Evolutionary conservation across 2,888 invertebrate species (phyloP).

Genomic region (Apocheima hispidaria): DNA sequence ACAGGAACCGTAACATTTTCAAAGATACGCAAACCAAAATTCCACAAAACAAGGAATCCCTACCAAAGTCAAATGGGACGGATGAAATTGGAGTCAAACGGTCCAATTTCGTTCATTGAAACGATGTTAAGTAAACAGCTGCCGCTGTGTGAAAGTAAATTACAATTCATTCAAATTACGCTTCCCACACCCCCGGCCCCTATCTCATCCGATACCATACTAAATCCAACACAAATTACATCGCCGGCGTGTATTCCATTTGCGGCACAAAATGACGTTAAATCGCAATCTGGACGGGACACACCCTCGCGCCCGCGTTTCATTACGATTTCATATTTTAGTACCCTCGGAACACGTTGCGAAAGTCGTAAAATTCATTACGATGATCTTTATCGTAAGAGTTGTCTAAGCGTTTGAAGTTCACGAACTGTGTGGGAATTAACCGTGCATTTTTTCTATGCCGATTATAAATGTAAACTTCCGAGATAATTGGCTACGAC

Average conservation of each 20-base stretch:
- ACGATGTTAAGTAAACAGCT: conserved; percentile 11
- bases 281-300: conserved; percentile 50
- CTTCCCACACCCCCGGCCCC: conserved; percentile 12
- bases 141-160: conserved; percentile 21
- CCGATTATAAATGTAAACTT: background rate
- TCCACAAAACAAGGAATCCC: background rate
- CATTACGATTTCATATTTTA: conserved; percentile 56
- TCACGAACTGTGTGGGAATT: conserved; percentile 13
- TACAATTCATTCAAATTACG: conserved; percentile 32
- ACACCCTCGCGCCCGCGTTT: conserved; percentile 42
- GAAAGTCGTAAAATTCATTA: conserved; percentile 30
- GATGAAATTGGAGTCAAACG: background rate
- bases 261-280: conserved; percentile 56
- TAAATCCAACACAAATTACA: conserved; percentile 50
- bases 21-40: background rate
- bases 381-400: conserved; percentile 1
- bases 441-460: background rate
- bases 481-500: no score
- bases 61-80: no score
- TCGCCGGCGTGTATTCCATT: conserved; percentile 51
- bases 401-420: conserved; percentile 2
- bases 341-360: conserved; percentile 31
- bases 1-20: background rate
- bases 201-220: conserved; percentile 30
- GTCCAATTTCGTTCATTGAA: conserved; percentile 7